Evolutionary conservation across 2,888 invertebrate species (phyloP).

Genomic region (Pasiphila rectangulata): DNA sequence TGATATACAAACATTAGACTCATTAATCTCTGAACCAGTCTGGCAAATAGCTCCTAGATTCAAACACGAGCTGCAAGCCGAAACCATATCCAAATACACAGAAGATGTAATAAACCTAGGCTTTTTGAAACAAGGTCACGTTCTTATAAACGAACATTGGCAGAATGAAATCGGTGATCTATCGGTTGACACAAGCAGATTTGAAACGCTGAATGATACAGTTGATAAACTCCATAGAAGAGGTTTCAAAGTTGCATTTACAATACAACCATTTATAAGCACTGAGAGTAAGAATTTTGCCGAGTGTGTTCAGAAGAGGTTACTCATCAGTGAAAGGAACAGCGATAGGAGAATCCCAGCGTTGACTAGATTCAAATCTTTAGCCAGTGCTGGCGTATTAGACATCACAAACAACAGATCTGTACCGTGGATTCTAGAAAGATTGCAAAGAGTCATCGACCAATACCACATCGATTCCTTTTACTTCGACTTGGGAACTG

Average conservation of each 20-base stretch:
- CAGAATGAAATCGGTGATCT: constrained; percentile 93
- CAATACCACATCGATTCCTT: constrained; percentile 92
- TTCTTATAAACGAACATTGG: constrained; percentile 90
- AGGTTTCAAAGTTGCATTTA: constrained; percentile 92
- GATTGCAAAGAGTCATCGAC: constrained; percentile 85
- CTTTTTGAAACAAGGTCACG: constrained; percentile 89
- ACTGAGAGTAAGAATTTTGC: constrained; percentile 92
- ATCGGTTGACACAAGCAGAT: constrained; percentile 87
- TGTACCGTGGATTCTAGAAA: constrained; percentile 88
- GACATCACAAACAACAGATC: constrained; percentile 93
- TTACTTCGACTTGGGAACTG: constrained; percentile 90
- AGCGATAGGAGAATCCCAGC: constrained; percentile 91
- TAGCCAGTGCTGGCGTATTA: constrained; percentile 90
- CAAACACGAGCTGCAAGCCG: constrained; percentile 84
- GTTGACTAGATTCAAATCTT: constrained; percentile 89
- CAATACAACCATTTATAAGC: constrained; percentile 94
- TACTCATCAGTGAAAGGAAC: constrained; percentile 90
- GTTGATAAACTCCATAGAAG: constrained; percentile 90
- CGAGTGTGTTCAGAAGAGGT: constrained; percentile 86
- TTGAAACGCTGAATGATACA: constrained; percentile 88
- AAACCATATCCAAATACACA: constrained; percentile 89
- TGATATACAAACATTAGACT: constrained; percentile 86
- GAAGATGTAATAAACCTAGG: constrained; percentile 90
- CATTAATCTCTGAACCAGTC: constrained; percentile 90
- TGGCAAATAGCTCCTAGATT: constrained; percentile 90